Conservation (phyloP, 1,140 invertebrate species). For the Atopsyche davidsoni region DNA sequence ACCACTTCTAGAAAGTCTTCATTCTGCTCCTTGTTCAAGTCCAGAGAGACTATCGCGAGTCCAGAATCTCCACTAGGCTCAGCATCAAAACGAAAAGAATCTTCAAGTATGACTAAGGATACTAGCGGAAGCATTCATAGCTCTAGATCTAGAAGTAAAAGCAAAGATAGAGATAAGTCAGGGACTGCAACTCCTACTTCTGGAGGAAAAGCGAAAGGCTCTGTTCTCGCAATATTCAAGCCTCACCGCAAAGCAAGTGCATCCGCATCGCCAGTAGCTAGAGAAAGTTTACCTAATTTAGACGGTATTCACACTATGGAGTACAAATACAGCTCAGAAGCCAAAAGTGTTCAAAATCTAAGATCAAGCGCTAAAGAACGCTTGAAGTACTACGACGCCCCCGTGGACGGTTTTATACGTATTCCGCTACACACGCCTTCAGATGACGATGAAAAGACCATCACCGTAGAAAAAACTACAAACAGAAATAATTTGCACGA, state of each 20-base stretch:
- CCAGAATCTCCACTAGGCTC: constrained; percentile 59
- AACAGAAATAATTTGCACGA: constrained; percentile 15
- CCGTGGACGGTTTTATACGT: constrained; percentile 54
- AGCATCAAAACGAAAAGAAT: constrained; percentile 36
- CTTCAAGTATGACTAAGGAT: constrained; percentile 17
- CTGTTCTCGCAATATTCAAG: constrained; percentile 58
- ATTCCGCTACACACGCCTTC: constrained; percentile 63
- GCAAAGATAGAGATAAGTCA: constrained; percentile 49
- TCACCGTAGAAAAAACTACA: constrained; percentile 15
- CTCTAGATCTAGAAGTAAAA: constrained; percentile 57
- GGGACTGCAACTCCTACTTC: constrained; percentile 47
- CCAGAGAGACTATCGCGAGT: constrained; percentile 52
- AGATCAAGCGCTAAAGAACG: constrained; percentile 31
- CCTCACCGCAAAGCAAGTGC: constrained; percentile 39
- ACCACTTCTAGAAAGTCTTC: constrained; percentile 69
- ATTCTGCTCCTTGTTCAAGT: constrained; percentile 71
- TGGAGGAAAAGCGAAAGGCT: constrained; percentile 52
- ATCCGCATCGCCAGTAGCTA: constrained; percentile 25
- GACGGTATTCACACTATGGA: constrained; percentile 22
- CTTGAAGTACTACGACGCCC: constrained; percentile 54
- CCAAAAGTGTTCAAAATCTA: constrained; percentile 26
- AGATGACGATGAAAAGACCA: constrained; percentile 47
- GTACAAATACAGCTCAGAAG: constrained; percentile 25
- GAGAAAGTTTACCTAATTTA: constrained; percentile 29
- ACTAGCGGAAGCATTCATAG: constrained; percentile 24